Base-by-base conservation (phyloP, 1,140 invertebrate species). In the Eurosta solidaginis region DNA sequence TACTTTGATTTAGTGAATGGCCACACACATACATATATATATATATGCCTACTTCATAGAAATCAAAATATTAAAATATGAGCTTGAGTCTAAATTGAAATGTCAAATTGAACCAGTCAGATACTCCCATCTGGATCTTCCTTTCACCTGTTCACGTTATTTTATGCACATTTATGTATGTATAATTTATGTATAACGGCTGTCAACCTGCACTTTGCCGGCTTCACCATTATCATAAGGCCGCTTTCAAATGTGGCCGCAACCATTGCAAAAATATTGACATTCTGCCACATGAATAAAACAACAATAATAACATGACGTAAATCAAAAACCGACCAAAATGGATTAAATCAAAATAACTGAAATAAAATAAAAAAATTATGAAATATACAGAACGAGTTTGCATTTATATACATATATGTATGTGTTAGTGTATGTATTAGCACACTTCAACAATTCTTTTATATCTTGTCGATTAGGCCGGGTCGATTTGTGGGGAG, bases 241-340 rank as follows among this genome's bases (percentile, higher is more conserved):
- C 20, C 59, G 12, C 59, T 12, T 20, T 29, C 10, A 20, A 29
- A 36, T 40, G 59, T 68, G 20, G 33, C 4, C 59, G 59, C 59
- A n/a, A 40, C 59, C 59, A 68, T 20, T 68, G 59, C 33, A 33
- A 68, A 68, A 68, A 40, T n/a, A 68, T 68, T 42, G 59, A 68
- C 33, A 33, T 68, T 68, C 59, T 68, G 36, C 36, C 27, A 40
- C 0, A 27, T 42, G 36, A 40, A 40, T 33, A 42, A 17, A 40
- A 68, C 59, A 68, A 42, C 12, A 68, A 68, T 68, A 68, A 68
- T 40, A 68, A 40, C 54, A 5, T n/a, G n/a, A 63, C 14, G n/a
- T n/a, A 68, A 68, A 68, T 68, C 27, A 68, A 68, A 20, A 36
- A 7, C n/a, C n/a, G n/a, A n/a, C n/a, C n/a, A n/a, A n/a, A n/a